Conservation (phyloP, 2,888 invertebrate genomes). For the Metellina segmentata region DNA sequence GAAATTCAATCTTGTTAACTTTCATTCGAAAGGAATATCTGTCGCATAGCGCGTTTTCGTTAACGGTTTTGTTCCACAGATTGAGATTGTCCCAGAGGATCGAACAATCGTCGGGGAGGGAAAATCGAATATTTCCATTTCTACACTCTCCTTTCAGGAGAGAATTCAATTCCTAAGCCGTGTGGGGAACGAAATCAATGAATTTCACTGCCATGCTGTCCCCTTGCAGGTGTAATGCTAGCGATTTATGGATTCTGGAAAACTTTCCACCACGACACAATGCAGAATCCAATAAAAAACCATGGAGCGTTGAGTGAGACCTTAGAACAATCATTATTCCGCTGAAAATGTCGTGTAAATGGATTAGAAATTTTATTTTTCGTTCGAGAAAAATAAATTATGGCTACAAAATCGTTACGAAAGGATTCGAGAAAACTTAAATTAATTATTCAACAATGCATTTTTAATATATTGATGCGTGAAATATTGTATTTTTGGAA, state of each 20-base stretch:
- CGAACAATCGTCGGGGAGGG: neutral
- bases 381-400: neutral
- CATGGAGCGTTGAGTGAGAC: neutral
- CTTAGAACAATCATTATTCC: neutral
- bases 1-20: neutral
- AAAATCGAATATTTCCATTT: slow-evolving; percentile 21
- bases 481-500: neutral
- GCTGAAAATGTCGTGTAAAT: neutral
- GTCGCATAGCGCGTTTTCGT: neutral
- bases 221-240: neutral
- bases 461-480: neutral
- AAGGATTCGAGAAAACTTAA: neutral
- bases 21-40: neutral
- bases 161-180: slow-evolving; percentile 18
- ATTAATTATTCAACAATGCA: neutral
- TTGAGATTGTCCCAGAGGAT: neutral
- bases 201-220: neutral
- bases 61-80: neutral
- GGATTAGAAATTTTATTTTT: neutral
- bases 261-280: neutral
- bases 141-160: neutral
- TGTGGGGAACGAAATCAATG: slow-evolving; percentile 36
- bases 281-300: neutral
- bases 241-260: slow-evolving; percentile 32
- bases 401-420: neutral